Percentiles rank a stretch among this genome's conserved stretches.
These are phyloP conservation scores for Polydrusus pterygomalis DNA, from an alignment of 2,888 invertebrate genomes.

Conservation along the genomic window DNA sequence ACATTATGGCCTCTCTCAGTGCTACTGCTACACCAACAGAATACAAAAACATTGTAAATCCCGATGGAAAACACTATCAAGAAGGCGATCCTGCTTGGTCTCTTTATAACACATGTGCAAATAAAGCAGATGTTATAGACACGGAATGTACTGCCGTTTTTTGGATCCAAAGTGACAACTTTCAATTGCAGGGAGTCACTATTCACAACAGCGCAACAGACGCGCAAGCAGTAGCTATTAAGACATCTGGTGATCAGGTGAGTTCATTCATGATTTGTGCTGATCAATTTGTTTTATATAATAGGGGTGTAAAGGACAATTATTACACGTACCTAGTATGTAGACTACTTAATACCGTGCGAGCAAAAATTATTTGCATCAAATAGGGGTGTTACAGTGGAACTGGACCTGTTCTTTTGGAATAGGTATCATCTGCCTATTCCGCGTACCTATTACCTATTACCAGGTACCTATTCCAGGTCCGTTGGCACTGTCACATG, in stretches of 20 bases:
- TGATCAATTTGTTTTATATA: no score
- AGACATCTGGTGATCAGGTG: conserved; percentile 39
- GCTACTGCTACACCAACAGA: conserved; percentile 27
- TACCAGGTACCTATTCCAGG: no score
- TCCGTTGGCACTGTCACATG: no score
- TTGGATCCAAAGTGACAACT: conserved; percentile 36
- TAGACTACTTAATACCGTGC: no score
- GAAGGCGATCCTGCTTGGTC: conserved; percentile 49
- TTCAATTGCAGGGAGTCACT: conserved; percentile 33
- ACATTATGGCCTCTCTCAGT: conserved; percentile 43
- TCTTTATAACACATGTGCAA: conserved; percentile 34
- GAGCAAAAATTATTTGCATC: no score
- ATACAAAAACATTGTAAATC: conserved; percentile 33
- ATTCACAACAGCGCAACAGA: conserved; percentile 42
- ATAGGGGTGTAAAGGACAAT: no score
- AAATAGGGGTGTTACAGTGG: no score
- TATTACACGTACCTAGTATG: no score
- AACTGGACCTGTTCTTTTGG: no score
- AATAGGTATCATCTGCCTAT: no score
- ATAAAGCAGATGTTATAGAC: conserved; percentile 23
- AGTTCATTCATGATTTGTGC: no score
- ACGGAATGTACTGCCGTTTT: conserved; percentile 39
- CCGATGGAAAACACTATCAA: conserved; percentile 32
- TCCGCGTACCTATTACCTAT: no score
- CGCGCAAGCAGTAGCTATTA: conserved; percentile 45